A percentile compares a stretch with the other conserved stretches of the same genome.
These are phyloP conservation scores for Synanceia verrucosa DNA, from an alignment of 2,797 vertebrate species.

Conservation along the genomic window DNA sequence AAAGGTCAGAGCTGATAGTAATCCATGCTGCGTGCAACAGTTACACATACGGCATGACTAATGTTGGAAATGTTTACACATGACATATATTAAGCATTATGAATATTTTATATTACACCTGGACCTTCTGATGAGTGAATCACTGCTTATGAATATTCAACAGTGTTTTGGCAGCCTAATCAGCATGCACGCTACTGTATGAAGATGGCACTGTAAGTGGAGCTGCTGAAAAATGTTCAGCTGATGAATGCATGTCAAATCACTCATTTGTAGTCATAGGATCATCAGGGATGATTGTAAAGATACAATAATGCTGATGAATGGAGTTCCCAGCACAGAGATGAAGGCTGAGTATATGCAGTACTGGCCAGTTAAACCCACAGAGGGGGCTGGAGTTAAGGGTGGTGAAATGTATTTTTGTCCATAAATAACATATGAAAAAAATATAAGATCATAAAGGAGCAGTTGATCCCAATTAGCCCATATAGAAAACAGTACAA, in stretches of 20 bases:
- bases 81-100: conserved; percentile 9
- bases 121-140: conserved; percentile 12
- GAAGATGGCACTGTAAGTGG: background rate
- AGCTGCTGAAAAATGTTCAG: background rate
- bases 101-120: conserved; percentile 34
- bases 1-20: conserved; percentile 1
- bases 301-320: background rate
- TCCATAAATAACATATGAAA: background rate
- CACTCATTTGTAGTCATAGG: background rate
- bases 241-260: background rate
- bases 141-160: conserved; percentile 33
- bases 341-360: background rate
- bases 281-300: background rate
- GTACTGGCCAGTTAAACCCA: background rate
- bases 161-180: conserved; percentile 2
- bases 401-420: background rate
- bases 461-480: background rate
- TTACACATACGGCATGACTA: conserved; percentile 10
- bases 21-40: background rate
- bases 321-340: background rate
- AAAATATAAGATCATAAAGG: background rate
- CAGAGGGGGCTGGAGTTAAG: background rate
- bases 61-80: background rate
- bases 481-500: background rate
- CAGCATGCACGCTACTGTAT: background rate